phyloP scores from a whole-genome alignment of 1,140 invertebrate genomes.

The Bombus huntii region DNA sequence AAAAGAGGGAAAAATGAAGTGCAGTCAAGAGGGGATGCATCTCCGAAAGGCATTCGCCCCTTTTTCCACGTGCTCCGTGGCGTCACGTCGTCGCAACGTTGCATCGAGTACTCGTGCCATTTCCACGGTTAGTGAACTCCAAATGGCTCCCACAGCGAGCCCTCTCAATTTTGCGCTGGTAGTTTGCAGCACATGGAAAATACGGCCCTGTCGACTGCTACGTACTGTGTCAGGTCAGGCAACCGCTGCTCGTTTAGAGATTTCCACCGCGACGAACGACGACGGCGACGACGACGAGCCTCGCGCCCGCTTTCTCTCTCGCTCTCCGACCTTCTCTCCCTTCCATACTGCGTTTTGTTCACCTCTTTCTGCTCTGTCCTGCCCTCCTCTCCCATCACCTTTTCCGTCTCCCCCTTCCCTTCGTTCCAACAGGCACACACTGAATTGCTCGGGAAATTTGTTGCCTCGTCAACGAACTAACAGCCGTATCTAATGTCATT shows the following conservation, averaged over 20 bases:
- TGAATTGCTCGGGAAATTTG: constrained; percentile 49
- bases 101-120: constrained; percentile 40
- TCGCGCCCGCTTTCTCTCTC: constrained; percentile 15
- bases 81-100: constrained; percentile 30
- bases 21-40: constrained; percentile 15
- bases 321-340: constrained; percentile 6
- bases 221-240: constrained; percentile 46
- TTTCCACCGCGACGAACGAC: constrained; percentile 56
- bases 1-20: constrained; percentile 37
- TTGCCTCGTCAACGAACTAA: constrained; percentile 47
- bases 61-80: constrained; percentile 6
- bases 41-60: constrained; percentile 28
- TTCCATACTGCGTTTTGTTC: not conserved
- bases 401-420: not conserved
- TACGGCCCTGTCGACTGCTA: constrained; percentile 48
- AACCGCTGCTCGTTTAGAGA: constrained; percentile 58
- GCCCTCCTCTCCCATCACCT: not conserved
- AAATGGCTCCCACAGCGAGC: constrained; percentile 54
- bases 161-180: constrained; percentile 56
- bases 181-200: constrained; percentile 52
- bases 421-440: not conserved
- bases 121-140: constrained; percentile 67
- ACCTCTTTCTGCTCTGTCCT: not conserved
- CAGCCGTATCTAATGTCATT: constrained; percentile 45
- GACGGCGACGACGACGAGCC: constrained; percentile 15